Evolutionary conservation across 2,113 vertebrate species (phyloP), one percentile per base, ranked within the genome.

Genomic region (Perca fluviatilis): DNA sequence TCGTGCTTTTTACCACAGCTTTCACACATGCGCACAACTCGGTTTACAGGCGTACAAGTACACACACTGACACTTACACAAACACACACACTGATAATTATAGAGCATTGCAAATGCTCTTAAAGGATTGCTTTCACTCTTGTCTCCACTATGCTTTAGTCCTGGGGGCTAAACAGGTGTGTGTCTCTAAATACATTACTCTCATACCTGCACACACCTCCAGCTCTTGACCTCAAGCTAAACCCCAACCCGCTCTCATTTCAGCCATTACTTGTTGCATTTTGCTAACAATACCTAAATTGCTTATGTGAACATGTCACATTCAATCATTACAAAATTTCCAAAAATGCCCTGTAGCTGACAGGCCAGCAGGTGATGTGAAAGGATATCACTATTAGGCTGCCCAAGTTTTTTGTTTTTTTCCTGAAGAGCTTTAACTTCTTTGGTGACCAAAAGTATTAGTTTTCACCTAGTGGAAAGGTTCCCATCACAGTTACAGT

Each of bases 91-190:
- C n/a, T 49, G 19, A 25, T 70, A 15, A 83, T 74, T 78, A 57
- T 23, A 46, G 57, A 73, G 74, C 51, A 77, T 85, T 82, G 79
- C 8, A 74, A 79, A 71, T 73, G 62, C 25, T 75, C 51, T 66
- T 47, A 86, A 80, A 57, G 13, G 71, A 60, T 68, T 66, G 74
- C 56, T 83, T 78, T 83, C 69, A 74, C 65, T 88, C 65, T 40
- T 50, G 36, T 82, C 56, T 71, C 30, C 50, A 25, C 65, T 71
- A 62, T 19, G 16, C 85, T 78, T 70, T 21, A 76, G 87, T 86
- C 93, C 92, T 89, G 67, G 46, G 89, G 93, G 91, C 89, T 84
- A 82, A 91, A 85, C 92, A 94, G 92, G 92, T 95, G 91, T 91
- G 92, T 85, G 87, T 77, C 79, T 92, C 67, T 71, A 71, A 90